Evolutionary conservation across 2,113 vertebrate species (phyloP).

Genomic region (Tauraco erythrolophus): DNA sequence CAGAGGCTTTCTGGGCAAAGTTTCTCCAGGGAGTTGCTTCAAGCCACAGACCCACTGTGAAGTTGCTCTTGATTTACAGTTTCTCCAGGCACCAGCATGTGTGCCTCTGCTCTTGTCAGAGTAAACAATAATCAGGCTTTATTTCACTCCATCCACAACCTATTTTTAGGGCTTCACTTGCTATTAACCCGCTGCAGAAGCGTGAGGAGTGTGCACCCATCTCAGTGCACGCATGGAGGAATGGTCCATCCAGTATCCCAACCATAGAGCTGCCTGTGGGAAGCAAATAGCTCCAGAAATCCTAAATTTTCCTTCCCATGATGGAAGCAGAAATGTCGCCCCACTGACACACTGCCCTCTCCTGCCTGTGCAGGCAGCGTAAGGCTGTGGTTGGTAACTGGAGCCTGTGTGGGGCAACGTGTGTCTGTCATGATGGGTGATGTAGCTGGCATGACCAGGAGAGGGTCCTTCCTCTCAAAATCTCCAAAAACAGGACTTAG

Average conservation of each 20-base stretch:
- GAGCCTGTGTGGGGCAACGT: neutral
- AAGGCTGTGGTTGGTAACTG: neutral
- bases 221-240: neutral
- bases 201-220: neutral
- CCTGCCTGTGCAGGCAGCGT: neutral
- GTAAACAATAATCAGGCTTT: neutral
- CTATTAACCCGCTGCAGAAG: neutral
- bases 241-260: neutral
- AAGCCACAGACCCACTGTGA: neutral
- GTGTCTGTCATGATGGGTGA: neutral
- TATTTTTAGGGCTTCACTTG: neutral
- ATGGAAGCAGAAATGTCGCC: neutral
- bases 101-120: neutral
- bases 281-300: neutral
- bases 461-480: neutral
- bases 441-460: neutral
- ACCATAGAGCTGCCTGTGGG: neutral
- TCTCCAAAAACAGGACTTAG: neutral
- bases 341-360: neutral
- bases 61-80: neutral
- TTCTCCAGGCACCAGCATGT: neutral
- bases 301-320: neutral
- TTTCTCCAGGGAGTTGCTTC: neutral
- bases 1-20: neutral
- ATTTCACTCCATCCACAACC: neutral